Evolutionary conservation across 1,140 invertebrate species (phyloP).

Genomic region (Pseudomyrmex dendroicus): DNA sequence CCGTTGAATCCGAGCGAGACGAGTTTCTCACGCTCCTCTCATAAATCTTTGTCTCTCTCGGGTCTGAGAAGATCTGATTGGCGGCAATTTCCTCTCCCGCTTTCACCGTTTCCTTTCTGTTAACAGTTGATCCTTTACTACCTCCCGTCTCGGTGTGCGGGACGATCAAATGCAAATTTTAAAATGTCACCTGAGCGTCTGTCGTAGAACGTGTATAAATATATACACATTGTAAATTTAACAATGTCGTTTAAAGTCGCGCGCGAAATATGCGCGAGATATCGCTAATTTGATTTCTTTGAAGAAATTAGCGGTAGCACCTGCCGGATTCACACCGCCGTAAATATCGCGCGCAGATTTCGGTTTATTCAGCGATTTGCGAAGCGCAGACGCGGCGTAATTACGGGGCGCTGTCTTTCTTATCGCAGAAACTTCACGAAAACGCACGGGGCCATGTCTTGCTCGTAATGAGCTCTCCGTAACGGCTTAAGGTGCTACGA

Average conservation of each 20-base stretch:
- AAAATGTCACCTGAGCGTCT: constrained; percentile 6
- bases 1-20: constrained; percentile 52
- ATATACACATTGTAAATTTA: background rate
- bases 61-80: constrained; percentile 62
- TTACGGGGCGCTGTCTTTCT: constrained; percentile 66
- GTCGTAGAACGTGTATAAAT: background rate
- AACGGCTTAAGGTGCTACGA: constrained; percentile 69
- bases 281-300: constrained; percentile 29
- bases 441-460: constrained; percentile 48
- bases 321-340: constrained; percentile 35
- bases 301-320: constrained; percentile 39
- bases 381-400: constrained; percentile 65
- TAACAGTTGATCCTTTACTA: background rate
- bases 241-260: background rate
- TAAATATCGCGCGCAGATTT: constrained; percentile 64
- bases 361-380: constrained; percentile 66
- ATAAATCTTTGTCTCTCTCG: constrained; percentile 72
- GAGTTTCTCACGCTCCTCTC: constrained; percentile 66
- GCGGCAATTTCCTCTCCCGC: constrained; percentile 55
- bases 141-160: background rate
- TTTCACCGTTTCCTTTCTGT: constrained; percentile 3
- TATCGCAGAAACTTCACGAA: constrained; percentile 37
- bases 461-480: constrained; percentile 70
- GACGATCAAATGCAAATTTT: constrained; percentile 4
- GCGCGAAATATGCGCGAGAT: background rate